Evolutionary conservation across 2,113 vertebrate genomes (phyloP).

Genomic region (Promerops cafer): DNA sequence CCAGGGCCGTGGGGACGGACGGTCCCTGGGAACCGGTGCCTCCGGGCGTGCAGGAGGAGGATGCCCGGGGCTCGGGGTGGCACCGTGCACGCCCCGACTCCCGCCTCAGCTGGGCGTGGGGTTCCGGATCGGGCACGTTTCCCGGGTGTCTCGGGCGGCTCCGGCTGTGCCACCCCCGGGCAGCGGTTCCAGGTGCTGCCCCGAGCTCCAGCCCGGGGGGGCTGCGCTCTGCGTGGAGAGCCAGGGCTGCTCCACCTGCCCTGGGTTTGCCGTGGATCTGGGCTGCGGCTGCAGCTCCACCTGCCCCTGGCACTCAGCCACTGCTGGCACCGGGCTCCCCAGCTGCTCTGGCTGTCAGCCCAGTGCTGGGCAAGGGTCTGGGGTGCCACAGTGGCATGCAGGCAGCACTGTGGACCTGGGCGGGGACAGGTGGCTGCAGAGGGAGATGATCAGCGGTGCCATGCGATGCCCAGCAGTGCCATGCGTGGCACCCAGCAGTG

Average conservation of each 20-base stretch:
- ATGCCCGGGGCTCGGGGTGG: neutral
- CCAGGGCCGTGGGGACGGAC: rapidly evolving
- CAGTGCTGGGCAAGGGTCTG: neutral
- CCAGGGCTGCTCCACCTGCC: neutral
- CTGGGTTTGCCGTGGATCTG: neutral
- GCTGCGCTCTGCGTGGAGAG: neutral
- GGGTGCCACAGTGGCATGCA: neutral
- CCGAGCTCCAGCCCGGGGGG: neutral
- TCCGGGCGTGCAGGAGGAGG: rapidly evolving
- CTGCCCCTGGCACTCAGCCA: neutral
- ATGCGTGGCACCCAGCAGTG: neutral
- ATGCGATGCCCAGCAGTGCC: neutral
- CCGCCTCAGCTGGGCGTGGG: neutral
- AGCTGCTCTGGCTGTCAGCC: neutral
- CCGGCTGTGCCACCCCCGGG: neutral
- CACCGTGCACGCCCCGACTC: neutral
- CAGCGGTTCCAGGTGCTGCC: neutral
- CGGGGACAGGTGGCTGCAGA: neutral
- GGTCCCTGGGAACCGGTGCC: neutral
- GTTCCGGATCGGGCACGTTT: neutral
- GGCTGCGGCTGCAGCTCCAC: neutral
- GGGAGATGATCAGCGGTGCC: neutral
- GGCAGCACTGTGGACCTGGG: neutral
- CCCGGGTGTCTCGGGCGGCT: neutral
- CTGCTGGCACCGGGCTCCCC: neutral